phyloP scores from a whole-genome alignment of 37 sponge, comb jelly and placozoan species.

The Chondrosia reniformis region DNA sequence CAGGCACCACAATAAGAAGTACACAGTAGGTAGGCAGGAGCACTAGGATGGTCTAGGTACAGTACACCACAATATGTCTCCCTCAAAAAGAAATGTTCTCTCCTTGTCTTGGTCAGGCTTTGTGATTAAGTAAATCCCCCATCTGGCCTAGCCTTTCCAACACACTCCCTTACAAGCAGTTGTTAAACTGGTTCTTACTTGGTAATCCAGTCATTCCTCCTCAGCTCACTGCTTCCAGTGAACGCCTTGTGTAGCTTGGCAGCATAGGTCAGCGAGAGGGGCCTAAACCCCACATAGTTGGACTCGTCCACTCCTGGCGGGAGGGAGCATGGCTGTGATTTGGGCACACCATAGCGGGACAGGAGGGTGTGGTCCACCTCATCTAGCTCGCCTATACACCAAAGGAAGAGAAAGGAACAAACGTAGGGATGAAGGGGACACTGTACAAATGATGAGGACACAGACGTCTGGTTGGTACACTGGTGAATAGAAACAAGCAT shows the following conservation, averaged over 20 bases:
- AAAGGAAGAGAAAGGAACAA: not conserved
- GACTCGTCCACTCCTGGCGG: not conserved
- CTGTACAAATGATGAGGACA: not conserved
- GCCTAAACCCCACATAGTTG: conserved; percentile 19
- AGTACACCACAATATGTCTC: no score
- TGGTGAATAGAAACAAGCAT: not conserved
- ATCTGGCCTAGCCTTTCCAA: not conserved
- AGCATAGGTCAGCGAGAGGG: conserved; percentile 22
- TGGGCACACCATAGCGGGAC: conserved; percentile 24
- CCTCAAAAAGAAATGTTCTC: no score
- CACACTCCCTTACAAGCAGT: not conserved
- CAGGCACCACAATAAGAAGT: not conserved
- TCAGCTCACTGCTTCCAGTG: conserved; percentile 31
- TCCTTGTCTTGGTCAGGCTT: no score
- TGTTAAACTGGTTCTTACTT: conserved; percentile 16
- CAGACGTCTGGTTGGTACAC: no score
- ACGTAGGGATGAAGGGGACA: not conserved
- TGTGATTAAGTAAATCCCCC: no score
- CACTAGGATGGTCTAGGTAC: no score
- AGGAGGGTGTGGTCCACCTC: conserved; percentile 2
- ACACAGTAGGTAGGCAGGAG: not conserved
- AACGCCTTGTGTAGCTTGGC: conserved; percentile 28
- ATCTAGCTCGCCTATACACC: conserved; percentile 6
- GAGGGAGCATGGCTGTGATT: conserved; percentile 19
- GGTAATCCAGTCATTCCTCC: conserved; percentile 41